Evolutionary conservation across 2,888 invertebrate genomes (phyloP).

Genomic region (Petrolisthes cinctipes): DNA sequence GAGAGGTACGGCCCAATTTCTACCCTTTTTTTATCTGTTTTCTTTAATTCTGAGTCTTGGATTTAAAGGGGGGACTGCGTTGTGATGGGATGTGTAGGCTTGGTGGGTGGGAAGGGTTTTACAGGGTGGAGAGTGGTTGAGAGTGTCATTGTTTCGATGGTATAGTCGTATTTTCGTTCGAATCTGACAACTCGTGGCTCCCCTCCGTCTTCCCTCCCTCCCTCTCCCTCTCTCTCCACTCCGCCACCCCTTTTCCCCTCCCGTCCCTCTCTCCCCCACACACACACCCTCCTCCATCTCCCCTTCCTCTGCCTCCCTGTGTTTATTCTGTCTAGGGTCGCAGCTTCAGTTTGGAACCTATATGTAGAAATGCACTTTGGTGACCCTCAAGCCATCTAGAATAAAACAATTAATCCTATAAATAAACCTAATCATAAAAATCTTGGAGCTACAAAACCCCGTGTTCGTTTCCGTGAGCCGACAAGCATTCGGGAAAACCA

Average conservation of each 20-base stretch:
- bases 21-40: constrained; percentile 27
- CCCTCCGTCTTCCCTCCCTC: constrained; percentile 7
- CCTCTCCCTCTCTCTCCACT: constrained; percentile 1
- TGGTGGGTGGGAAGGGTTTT: not conserved
- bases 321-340: constrained; percentile 34
- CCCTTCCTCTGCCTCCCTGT: constrained; percentile 37
- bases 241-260: not conserved
- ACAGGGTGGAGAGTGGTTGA: not conserved
- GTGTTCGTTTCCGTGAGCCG: not conserved
- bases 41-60: not conserved
- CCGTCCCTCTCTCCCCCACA: not conserved
- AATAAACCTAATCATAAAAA: not conserved
- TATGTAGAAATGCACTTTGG: not conserved
- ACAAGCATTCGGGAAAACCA: constrained; percentile 1
- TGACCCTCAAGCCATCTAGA: not conserved
- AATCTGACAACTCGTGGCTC: constrained; percentile 55
- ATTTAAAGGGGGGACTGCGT: constrained; percentile 13
- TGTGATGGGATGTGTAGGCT: not conserved
- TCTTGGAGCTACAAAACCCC: not conserved
- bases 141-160: not conserved
- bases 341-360: constrained; percentile 21
- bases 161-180: constrained; percentile 55
- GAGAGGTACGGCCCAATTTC: constrained; percentile 40
- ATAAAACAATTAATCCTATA: not conserved
- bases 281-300: not conserved